A percentile compares a stretch with the other conserved stretches of the same genome.
phyloP scores from a whole-genome alignment of 2,113 vertebrate species.

The Corythornis cristatus region DNA sequence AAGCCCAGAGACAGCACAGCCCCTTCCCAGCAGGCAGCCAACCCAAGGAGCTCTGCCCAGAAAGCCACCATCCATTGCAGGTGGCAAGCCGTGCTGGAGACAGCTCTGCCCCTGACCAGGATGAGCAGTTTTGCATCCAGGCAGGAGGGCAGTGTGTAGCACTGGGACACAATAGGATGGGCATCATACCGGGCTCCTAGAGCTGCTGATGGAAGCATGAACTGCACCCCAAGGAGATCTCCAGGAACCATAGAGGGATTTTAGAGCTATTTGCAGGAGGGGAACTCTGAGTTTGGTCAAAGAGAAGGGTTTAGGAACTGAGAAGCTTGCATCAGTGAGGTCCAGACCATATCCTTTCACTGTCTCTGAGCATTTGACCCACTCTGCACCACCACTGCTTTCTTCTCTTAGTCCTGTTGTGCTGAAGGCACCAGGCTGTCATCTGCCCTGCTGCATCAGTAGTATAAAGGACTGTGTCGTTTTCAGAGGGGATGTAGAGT shows the following conservation, averaged over 20 bases:
- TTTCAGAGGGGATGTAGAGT: background rate
- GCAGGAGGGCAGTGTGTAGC: background rate
- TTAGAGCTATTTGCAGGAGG: background rate
- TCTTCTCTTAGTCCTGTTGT: background rate
- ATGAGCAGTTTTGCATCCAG: background rate
- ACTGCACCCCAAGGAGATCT: background rate
- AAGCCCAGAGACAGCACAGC: background rate
- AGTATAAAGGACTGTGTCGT: background rate
- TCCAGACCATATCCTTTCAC: background rate
- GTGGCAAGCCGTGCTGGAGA: background rate
- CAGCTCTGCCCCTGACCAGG: background rate
- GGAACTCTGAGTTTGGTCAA: background rate
- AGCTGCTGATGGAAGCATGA: background rate
- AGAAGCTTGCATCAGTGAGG: background rate
- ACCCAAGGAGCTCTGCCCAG: rapidly evolving
- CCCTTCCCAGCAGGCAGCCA: background rate
- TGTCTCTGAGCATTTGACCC: background rate
- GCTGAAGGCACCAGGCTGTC: background rate
- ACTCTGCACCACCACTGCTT: background rate
- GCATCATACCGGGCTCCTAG: background rate
- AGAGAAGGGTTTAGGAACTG: background rate
- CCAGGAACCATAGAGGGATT: background rate
- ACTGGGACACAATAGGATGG: background rate
- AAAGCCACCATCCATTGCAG: background rate
- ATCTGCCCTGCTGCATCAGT: background rate